Base-by-base conservation (phyloP, 2,113 vertebrate genomes). In the Argyrosomus japonicus region DNA sequence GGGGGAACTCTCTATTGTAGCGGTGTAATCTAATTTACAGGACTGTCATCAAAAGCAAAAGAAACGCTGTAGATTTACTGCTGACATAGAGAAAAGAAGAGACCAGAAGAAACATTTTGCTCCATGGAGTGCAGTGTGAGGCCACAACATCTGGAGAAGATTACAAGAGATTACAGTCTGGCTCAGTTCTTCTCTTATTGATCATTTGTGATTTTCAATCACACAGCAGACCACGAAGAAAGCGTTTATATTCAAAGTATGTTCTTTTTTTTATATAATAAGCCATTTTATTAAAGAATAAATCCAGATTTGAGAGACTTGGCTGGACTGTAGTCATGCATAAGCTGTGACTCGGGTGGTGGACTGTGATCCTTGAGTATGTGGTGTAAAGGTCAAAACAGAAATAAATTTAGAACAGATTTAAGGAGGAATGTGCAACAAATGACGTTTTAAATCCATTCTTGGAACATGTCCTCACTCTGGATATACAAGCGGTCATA, bases 111-210 rank as follows among this genome's bases (percentile, higher is more conserved):
- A 36, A 67, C 43, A 62, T 67, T 75, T 25, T 27, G 27, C 68
- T 79, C n/a, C n/a, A 14, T 23, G 18, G 64, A 68, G 61, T 61
- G 50, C 6, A 53, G 69, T 3, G 25, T 70, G 62, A 79, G 13
- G 67, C 53, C 57, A 23, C 11, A 1, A 43, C 78, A 87, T 82
- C 79, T 85, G 82, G 67, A 79, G 56, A 51, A 60, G 67, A 82
- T 84, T 75, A 79, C 18, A 7, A 3, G 19, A 75, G 68, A 60
- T 21, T 63, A 32, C 17, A 75, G 19, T 23, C 40, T 25, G 3
- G n/a, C 8, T 79, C 69, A 64, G 75, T 71, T 79, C 68, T 75
- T n/a, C 50, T 68, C 27, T 56, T 43, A 63, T 57, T 40, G 45
- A 73, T 68, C 57, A 64, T 77, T 23, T n/a, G 43, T 18, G 58